A percentile compares a stretch with the other conserved stretches of the same genome.
Conservation (phyloP, 2,113 vertebrate genomes). For the Colistium nudipinnis region DNA sequence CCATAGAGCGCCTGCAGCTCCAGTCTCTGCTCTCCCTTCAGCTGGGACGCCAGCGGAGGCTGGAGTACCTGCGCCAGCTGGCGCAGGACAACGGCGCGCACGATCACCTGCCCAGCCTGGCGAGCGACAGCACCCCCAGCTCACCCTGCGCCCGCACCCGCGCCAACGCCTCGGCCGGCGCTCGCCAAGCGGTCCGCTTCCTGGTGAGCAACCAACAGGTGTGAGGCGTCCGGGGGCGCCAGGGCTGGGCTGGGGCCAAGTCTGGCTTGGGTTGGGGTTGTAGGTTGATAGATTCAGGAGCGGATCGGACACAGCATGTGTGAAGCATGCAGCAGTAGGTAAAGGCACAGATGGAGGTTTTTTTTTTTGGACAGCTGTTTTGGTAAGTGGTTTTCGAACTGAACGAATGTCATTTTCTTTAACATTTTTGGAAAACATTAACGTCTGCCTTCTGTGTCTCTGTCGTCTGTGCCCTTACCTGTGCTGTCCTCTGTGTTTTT, state of each 20-base stretch:
- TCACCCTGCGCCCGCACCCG: slow-evolving; percentile 62
- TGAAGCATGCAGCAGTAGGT: slow-evolving; percentile 73
- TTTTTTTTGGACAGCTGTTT: slow-evolving; percentile 32
- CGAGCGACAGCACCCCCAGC: slow-evolving; percentile 73
- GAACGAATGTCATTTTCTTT: slow-evolving; percentile 14
- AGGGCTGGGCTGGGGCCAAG: slow-evolving; percentile 47
- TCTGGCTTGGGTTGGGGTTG: slow-evolving; percentile 55
- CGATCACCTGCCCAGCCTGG: slow-evolving; percentile 70
- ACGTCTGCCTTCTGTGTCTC: slow-evolving; percentile 65
- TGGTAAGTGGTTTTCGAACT: slow-evolving; percentile 63
- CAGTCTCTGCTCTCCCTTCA: slow-evolving; percentile 83
- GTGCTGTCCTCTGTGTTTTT: slow-evolving; percentile 65
- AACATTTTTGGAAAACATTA: slow-evolving; percentile 42
- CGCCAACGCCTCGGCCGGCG: slow-evolving; percentile 60
- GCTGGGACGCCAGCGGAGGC: slow-evolving; percentile 84
- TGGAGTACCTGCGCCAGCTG: slow-evolving; percentile 82
- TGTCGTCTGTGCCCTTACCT: slow-evolving; percentile 78
- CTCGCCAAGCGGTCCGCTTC: slow-evolving; percentile 85
- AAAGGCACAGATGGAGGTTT: slow-evolving; percentile 76
- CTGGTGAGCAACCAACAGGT: slow-evolving; percentile 87
- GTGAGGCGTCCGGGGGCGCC: slow-evolving; percentile 72
- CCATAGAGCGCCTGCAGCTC: slow-evolving; percentile 93
- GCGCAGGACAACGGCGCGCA: slow-evolving; percentile 79
- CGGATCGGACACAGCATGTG: slow-evolving; percentile 64
- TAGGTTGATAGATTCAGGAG: slow-evolving; percentile 33